These are phyloP conservation scores for Drosophila fuyamai DNA, from an alignment of 1,140 invertebrate species.

Conservation along the genomic window DNA sequence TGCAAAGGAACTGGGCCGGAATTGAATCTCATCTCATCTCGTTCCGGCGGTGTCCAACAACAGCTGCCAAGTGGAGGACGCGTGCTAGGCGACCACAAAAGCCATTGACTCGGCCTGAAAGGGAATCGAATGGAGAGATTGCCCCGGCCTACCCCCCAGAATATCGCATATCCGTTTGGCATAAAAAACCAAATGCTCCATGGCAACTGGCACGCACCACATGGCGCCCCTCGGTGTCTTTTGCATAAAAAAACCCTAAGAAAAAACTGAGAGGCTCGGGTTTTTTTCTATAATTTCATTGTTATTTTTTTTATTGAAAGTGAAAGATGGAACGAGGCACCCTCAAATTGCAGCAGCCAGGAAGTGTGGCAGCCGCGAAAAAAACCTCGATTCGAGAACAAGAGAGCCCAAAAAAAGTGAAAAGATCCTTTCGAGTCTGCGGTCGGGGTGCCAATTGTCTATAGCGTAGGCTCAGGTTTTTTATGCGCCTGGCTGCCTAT, in stretches of 20 bases:
- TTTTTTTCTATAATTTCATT: constrained; percentile 76
- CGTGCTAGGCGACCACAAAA: constrained; percentile 79
- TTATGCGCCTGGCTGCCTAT: constrained; percentile 46
- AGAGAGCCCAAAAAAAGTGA: constrained; percentile 69
- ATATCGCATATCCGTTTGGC: constrained; percentile 80
- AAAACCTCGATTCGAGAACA: constrained; percentile 34
- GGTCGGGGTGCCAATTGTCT: constrained; percentile 79
- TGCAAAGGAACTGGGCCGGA: constrained; percentile 61
- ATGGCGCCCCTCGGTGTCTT: constrained; percentile 73
- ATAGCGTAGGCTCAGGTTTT: constrained; percentile 48
- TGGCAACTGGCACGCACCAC: constrained; percentile 73
- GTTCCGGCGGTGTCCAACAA: constrained; percentile 51
- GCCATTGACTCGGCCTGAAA: constrained; percentile 65
- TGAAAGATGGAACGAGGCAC: constrained; percentile 72
- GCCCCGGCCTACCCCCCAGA: constrained; percentile 61
- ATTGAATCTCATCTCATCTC: constrained; percentile 24
- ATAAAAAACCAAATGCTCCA: constrained; percentile 66
- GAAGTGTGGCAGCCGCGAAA: constrained; percentile 77
- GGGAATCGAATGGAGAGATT: constrained; percentile 57
- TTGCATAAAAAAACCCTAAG: constrained; percentile 64
- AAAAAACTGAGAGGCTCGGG: constrained; percentile 67
- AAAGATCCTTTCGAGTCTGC: constrained; percentile 68
- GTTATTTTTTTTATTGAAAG: constrained; percentile 76
- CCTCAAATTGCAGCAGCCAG: constrained; percentile 76
- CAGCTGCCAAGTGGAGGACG: constrained; percentile 59